Conservation (phyloP, 2,797 vertebrate genomes). For the Orientallactaga sibirica region DNA sequence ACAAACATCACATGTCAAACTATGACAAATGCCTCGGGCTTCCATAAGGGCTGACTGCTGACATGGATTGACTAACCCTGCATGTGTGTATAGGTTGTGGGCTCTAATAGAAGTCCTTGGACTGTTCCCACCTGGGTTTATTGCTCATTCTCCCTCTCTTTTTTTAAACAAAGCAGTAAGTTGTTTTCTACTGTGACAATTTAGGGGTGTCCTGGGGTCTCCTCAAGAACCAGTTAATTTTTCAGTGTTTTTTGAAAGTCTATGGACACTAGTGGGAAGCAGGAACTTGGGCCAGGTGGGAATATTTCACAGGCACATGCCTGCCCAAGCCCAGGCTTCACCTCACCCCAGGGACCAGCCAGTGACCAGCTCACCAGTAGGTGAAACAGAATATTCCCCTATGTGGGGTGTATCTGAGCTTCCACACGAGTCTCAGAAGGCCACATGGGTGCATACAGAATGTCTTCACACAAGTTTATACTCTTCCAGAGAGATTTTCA, state of each 20-base stretch:
- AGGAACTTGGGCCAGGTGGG: not conserved
- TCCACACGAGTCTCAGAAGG: not conserved
- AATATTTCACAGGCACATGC: not conserved
- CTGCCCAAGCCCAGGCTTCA: not conserved
- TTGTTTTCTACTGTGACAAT: too few relatives aligned
- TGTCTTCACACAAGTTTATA: not conserved
- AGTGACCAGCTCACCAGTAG: too few relatives aligned
- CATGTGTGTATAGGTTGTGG: slow-evolving; percentile 67
- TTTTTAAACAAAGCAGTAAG: not conserved
- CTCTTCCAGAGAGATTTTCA: not conserved
- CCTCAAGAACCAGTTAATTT: not conserved
- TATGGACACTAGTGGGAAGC: not conserved
- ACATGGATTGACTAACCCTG: not conserved
- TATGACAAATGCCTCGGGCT: not conserved
- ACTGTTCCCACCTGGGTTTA: slow-evolving; percentile 68
- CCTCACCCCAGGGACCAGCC: not conserved
- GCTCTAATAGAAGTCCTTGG: slow-evolving; percentile 71
- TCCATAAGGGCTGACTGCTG: not conserved
- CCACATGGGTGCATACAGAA: not conserved
- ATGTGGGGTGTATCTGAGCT: not conserved
- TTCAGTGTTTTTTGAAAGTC: not conserved
- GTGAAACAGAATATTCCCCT: not conserved
- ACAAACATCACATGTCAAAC: not conserved
- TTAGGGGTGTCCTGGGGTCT: not conserved
- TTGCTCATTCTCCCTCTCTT: slow-evolving; percentile 62